These are phyloP conservation scores for Stegana nigrithorax DNA, from an alignment of 2,888 invertebrate genomes.

Conservation along the genomic window DNA sequence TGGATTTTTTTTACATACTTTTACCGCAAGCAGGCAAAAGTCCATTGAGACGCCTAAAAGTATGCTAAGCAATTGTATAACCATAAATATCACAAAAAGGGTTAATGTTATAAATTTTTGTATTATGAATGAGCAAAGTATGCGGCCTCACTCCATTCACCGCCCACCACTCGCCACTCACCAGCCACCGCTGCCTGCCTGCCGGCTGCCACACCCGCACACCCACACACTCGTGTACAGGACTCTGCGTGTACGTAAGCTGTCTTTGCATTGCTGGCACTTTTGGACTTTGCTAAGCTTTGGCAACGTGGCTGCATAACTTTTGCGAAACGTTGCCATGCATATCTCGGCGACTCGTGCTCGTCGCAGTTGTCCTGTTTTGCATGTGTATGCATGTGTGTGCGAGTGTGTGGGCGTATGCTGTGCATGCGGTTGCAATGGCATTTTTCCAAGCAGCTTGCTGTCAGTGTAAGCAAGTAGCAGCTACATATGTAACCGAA, in stretches of 20 bases:
- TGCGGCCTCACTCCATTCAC: not conserved
- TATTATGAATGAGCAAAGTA: not conserved
- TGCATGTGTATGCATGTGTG: not conserved
- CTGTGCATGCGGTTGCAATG: not conserved
- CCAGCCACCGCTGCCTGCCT: not conserved
- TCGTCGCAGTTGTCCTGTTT: no score
- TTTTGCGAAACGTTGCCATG: no score
- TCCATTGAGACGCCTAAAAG: not conserved
- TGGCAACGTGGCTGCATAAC: constrained; percentile 4
- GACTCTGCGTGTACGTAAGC: not conserved
- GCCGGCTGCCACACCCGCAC: no score
- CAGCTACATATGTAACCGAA: constrained; percentile 5
- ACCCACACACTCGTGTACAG: no score
- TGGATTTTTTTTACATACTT: no score
- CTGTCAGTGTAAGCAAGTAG: not conserved
- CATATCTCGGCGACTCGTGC: no score
- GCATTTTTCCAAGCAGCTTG: not conserved
- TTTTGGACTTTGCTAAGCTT: not conserved
- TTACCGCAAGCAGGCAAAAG: no score
- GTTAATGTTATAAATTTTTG: constrained; percentile 14
- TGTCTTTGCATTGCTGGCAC: not conserved
- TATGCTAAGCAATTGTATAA: constrained; percentile 3
- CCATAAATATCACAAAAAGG: constrained; percentile 9
- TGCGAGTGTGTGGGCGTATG: not conserved
- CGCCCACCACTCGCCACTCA: not conserved